These are phyloP conservation scores for Passer montanus DNA, from an alignment of 2,113 vertebrate genomes.

Conservation along the genomic window DNA sequence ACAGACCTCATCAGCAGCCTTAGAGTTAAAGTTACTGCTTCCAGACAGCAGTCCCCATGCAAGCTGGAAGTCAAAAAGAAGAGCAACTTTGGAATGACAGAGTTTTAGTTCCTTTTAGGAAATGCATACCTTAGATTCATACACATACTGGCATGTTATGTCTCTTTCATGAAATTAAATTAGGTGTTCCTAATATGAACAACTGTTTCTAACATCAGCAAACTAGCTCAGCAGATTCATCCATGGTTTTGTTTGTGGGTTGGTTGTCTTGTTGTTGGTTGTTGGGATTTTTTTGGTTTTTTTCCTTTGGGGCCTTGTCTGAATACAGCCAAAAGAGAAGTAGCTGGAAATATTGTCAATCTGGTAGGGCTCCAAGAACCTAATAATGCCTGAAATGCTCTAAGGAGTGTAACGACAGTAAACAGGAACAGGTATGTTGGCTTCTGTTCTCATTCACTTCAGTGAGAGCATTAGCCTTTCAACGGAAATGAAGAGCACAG, in stretches of 20 bases:
- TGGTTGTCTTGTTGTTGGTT: constrained; percentile 17
- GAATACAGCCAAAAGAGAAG: constrained; percentile 51
- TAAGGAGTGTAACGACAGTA: constrained; percentile 33
- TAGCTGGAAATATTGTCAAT: constrained; percentile 59
- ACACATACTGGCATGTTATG: constrained; percentile 67
- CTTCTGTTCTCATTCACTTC: constrained; percentile 52
- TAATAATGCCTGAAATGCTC: constrained; percentile 65
- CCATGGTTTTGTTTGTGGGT: constrained; percentile 34
- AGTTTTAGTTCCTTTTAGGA: constrained; percentile 74
- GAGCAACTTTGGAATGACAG: constrained; percentile 76
- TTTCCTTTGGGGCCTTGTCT: constrained; percentile 43
- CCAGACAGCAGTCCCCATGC: constrained; percentile 75
- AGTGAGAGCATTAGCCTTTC: constrained; percentile 19
- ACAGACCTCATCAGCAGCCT: constrained; percentile 76
- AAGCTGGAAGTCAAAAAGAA: constrained; percentile 75
- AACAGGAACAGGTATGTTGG: constrained; percentile 63
- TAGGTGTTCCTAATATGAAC: constrained; percentile 73
- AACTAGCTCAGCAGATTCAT: constrained; percentile 72
- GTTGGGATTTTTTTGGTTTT: not conserved
- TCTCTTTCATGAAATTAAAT: constrained; percentile 73
- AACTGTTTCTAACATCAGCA: constrained; percentile 68
- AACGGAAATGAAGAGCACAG: constrained; percentile 5
- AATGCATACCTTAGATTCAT: constrained; percentile 71
- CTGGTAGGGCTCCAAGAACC: constrained; percentile 65
- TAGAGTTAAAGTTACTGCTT: constrained; percentile 80